Evolutionary conservation across 2,113 vertebrate species (phyloP).

Genomic region (Poeciliopsis prolifica): DNA sequence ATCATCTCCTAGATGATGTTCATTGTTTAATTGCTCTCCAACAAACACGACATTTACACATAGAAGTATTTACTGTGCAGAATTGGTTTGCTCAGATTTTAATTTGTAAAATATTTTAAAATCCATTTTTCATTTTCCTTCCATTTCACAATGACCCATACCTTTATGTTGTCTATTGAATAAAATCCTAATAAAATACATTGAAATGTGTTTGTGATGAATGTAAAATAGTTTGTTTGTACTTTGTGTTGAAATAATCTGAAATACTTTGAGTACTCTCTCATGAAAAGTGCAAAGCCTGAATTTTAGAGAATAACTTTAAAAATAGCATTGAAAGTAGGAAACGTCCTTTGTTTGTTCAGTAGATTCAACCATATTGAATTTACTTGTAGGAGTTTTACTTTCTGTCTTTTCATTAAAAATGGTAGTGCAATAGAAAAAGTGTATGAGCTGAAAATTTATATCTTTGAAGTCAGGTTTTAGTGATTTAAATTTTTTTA

Average conservation of each 20-base stretch:
- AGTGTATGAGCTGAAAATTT: slow-evolving; percentile 1
- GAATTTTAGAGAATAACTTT: not conserved
- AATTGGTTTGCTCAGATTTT: too few species aligned
- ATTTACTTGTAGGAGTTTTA: not conserved
- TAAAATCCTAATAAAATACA: not conserved
- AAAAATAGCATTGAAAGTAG: not conserved
- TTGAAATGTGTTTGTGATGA: not conserved
- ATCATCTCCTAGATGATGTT: too few species aligned
- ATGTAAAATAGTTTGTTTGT: not conserved
- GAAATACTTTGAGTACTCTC: not conserved
- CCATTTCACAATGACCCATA: not conserved
- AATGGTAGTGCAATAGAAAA: slow-evolving; percentile 3
- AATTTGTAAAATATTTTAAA: not conserved
- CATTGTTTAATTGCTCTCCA: too few species aligned
- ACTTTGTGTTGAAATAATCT: not conserved
- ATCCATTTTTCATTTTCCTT: not conserved
- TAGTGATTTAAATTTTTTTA: not conserved
- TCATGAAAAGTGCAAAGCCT: not conserved
- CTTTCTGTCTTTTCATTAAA: not conserved
- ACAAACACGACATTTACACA: too few species aligned
- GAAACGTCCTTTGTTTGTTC: not conserved
- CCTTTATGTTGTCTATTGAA: not conserved
- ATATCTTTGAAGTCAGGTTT: not conserved
- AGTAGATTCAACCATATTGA: not conserved
- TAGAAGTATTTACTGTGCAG: too few species aligned